phyloP scores from a whole-genome alignment of 2,888 invertebrate species.

The Apotomis turbidana region DNA sequence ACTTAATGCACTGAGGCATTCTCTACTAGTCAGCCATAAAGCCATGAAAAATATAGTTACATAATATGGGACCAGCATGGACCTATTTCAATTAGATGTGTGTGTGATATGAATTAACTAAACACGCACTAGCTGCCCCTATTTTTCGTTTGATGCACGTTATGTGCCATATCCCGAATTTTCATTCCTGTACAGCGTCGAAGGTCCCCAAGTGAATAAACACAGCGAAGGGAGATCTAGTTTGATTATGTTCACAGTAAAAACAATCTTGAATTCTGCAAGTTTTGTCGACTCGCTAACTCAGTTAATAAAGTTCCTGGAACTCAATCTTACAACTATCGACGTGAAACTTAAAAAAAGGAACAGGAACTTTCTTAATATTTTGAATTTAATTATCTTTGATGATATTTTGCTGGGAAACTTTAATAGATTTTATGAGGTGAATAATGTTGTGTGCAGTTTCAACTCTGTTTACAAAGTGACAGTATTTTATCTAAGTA shows the following conservation, averaged over 20 bases:
- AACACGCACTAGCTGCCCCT: no score
- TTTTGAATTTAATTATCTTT: constrained; percentile 33
- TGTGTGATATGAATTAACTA: no score
- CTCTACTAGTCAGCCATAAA: no score
- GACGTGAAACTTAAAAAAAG: constrained; percentile 32
- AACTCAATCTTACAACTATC: constrained; percentile 40
- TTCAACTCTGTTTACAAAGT: neutral
- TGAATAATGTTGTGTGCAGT: neutral
- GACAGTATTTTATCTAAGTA: neutral
- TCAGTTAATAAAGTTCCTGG: constrained; percentile 70
- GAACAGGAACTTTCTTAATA: constrained; percentile 11
- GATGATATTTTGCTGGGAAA: constrained; percentile 13
- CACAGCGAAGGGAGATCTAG: constrained; percentile 50
- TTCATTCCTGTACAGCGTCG: neutral
- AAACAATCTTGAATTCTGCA: constrained; percentile 69
- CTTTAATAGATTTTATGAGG: neutral
- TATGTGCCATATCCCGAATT: no score
- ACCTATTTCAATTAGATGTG: no score
- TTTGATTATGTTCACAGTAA: constrained; percentile 69
- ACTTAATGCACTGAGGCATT: no score
- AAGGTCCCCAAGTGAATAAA: neutral
- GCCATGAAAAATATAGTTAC: no score
- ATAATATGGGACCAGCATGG: no score
- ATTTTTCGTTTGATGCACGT: no score
- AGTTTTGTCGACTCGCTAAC: constrained; percentile 64